A percentile compares a stretch with the other conserved stretches of the same genome.
phyloP scores from a whole-genome alignment of 2,113 vertebrate genomes.

The Salvelinus alpinus region DNA sequence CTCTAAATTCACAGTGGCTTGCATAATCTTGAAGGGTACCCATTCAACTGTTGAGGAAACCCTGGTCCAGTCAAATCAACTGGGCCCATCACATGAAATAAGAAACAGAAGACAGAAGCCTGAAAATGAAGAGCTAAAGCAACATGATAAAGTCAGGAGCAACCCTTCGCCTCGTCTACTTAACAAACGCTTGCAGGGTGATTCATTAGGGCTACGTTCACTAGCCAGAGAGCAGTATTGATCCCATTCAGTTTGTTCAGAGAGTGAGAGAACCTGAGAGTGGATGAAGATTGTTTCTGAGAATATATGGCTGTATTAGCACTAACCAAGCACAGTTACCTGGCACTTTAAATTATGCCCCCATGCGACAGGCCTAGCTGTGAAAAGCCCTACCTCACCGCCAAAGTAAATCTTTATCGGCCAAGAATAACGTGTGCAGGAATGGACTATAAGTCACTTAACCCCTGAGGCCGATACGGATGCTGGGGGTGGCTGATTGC shows the following conservation, averaged over 20 bases:
- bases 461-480: not conserved
- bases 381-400: not conserved
- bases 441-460: not conserved
- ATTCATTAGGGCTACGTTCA: not conserved
- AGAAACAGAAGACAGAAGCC: not conserved
- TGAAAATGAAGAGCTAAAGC: not conserved
- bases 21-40: too few species aligned
- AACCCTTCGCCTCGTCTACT: not conserved
- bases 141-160: not conserved
- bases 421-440: not conserved
- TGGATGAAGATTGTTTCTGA: not conserved
- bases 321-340: slow-evolving; percentile 1
- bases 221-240: slow-evolving; percentile 34
- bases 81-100: not conserved
- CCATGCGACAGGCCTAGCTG: not conserved
- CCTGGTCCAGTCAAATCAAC: not conserved
- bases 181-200: not conserved
- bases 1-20: too few species aligned
- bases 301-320: not conserved
- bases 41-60: not conserved
- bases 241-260: not conserved
- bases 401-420: too few species aligned
- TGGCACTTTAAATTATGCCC: not conserved
- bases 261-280: not conserved
- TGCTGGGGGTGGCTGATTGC: too few species aligned